Evolutionary conservation across 53 echinoderm and acorn worm species (phyloP).

Genomic region (Echinometra lucunter): DNA sequence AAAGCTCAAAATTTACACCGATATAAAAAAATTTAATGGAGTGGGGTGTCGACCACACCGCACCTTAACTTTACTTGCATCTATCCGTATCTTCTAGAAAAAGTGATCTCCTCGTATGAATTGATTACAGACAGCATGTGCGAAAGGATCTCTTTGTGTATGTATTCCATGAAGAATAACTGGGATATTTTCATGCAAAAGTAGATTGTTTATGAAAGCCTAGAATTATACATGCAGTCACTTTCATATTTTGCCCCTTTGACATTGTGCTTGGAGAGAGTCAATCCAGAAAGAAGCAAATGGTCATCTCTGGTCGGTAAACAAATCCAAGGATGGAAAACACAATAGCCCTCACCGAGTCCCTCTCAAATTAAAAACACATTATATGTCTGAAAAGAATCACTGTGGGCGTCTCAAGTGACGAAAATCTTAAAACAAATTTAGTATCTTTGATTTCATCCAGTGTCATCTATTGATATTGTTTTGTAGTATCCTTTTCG

Average conservation of each 20-base stretch:
- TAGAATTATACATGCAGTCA: background rate
- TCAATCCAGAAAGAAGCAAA: background rate
- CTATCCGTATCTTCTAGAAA: too few species aligned
- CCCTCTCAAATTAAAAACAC: background rate
- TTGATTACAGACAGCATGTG: too few species aligned
- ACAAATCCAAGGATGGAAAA: background rate
- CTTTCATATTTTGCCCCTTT: background rate
- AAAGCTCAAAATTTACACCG: too few species aligned
- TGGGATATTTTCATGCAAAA: too few species aligned
- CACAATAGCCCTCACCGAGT: background rate
- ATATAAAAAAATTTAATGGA: too few species aligned
- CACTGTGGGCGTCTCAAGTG: background rate
- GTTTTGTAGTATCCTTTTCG: background rate
- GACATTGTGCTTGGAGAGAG: background rate
- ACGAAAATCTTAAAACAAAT: constrained; percentile 21
- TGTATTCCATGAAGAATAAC: too few species aligned
- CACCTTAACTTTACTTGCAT: too few species aligned
- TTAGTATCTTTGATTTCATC: background rate
- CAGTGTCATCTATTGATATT: background rate
- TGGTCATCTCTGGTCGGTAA: background rate
- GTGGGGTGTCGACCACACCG: too few species aligned
- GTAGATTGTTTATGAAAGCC: background rate
- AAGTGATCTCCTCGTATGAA: too few species aligned
- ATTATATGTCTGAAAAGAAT: constrained; percentile 12
- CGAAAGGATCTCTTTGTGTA: too few species aligned